These are phyloP conservation scores for Eurypyga helias DNA, from an alignment of 2,113 vertebrate species.

Conservation along the genomic window DNA sequence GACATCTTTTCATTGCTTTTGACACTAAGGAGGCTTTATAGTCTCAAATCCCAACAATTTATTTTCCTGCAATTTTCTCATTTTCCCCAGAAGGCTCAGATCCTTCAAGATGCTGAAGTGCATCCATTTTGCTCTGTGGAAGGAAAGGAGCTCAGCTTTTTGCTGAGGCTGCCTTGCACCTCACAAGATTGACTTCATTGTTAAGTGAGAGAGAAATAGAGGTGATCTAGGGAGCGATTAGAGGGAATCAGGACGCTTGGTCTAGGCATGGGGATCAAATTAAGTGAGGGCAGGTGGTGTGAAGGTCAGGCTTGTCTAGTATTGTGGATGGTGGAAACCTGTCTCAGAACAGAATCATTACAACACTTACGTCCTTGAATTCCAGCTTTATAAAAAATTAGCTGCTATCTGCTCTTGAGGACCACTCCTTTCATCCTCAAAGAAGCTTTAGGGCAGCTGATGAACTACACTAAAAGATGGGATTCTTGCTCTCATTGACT, in stretches of 20 bases:
- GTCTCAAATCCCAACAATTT: conserved; percentile 18
- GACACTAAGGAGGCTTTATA: not conserved
- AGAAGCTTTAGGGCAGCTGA: not conserved
- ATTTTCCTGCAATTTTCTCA: conserved; percentile 24
- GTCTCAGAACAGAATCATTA: not conserved
- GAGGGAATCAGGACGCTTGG: too few relatives aligned
- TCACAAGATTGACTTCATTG: not conserved
- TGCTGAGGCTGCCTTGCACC: not conserved
- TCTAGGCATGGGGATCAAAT: not conserved
- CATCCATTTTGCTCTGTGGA: not conserved
- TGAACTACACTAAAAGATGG: not conserved
- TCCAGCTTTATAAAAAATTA: not conserved
- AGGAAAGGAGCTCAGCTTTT: not conserved
- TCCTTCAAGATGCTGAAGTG: not conserved
- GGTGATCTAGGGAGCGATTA: not conserved
- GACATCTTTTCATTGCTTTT: conserved; percentile 52
- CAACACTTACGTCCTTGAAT: not conserved
- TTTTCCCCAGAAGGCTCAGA: not conserved
- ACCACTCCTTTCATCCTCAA: not conserved
- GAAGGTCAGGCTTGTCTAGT: not conserved
- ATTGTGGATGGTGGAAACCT: not conserved
- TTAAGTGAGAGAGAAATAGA: not conserved
- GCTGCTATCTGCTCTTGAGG: not conserved
- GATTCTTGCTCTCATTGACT: not conserved
- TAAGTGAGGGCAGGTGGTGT: not conserved